Percentiles rank a stretch among this genome's conserved stretches.
Evolutionary conservation across 1,140 invertebrate genomes (phyloP).

Genomic region (Lepidurus packardi): DNA sequence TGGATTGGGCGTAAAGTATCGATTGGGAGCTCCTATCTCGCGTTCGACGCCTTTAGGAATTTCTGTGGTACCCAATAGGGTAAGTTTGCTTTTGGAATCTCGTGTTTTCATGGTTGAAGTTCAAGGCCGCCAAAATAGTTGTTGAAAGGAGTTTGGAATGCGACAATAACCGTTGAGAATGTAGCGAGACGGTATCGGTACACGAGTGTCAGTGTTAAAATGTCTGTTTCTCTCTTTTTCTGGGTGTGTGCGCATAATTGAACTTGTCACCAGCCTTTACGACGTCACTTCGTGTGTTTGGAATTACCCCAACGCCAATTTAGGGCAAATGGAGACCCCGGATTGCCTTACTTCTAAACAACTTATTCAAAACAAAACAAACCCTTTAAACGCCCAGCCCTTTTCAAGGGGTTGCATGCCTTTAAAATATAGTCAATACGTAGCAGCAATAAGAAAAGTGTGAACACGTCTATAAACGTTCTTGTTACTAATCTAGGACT

Average conservation of each 20-base stretch:
- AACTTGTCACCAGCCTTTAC: conserved; percentile 15
- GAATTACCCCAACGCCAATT: conserved; percentile 18
- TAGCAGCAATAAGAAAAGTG: background rate
- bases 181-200: background rate
- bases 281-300: conserved; percentile 14
- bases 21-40: conserved; percentile 1
- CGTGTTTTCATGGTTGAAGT: background rate
- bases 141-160: background rate
- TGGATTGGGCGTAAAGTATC: background rate
- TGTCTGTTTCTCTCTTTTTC: conserved; percentile 15
- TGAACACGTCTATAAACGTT: background rate
- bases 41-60: background rate
- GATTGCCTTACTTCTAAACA: conserved; percentile 14
- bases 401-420: conserved; percentile 15
- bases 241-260: conserved; percentile 21
- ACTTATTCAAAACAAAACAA: background rate
- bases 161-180: background rate
- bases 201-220: conserved; percentile 9
- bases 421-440: conserved; percentile 1
- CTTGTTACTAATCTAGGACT: background rate
- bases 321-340: conserved; percentile 20
- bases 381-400: background rate
- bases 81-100: background rate
- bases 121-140: background rate
- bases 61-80: conserved; percentile 17